Conservation (phyloP, 2,888 invertebrate genomes). For the Entomobrya proxima region DNA sequence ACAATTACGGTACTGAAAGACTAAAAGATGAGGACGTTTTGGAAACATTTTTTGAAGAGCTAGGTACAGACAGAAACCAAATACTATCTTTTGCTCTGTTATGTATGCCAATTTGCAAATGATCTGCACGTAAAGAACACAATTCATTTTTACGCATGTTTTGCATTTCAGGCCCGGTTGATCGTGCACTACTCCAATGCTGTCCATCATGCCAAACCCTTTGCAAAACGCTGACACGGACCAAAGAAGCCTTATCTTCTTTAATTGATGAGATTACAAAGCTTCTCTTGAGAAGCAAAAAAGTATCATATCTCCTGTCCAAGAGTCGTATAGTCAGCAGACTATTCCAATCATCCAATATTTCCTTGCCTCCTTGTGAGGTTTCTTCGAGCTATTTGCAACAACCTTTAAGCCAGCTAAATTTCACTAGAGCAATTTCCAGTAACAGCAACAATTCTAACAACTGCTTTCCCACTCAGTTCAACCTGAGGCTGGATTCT, state of each 20-base stretch:
- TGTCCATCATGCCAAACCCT: conserved; percentile 63
- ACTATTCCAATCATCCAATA: conserved; percentile 56
- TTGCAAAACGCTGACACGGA: conserved; percentile 54
- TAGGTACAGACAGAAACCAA: conserved; percentile 45
- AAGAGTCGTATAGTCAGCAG: conserved; percentile 62
- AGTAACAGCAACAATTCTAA: not conserved
- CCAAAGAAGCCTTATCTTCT: conserved; percentile 58
- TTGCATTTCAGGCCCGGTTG: conserved; percentile 58
- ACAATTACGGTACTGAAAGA: conserved; percentile 50
- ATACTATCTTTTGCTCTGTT: not conserved
- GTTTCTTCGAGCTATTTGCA: conserved; percentile 49
- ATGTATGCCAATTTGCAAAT: no score
- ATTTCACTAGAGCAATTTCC: conserved; percentile 45
- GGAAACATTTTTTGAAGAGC: conserved; percentile 65
- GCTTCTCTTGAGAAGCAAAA: conserved; percentile 55
- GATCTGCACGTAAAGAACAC: not conserved
- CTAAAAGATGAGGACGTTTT: conserved; percentile 63
- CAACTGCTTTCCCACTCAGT: conserved; percentile 53
- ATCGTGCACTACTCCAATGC: conserved; percentile 60
- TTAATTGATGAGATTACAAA: conserved; percentile 63
- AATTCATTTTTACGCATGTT: not conserved
- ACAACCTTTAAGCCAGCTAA: conserved; percentile 49
- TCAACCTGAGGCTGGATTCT: conserved; percentile 42
- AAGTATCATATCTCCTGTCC: conserved; percentile 58
- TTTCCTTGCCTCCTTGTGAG: conserved; percentile 52